Percentiles rank a stretch among this genome's conserved stretches.
Conservation (phyloP, 2,888 invertebrate genomes). For the Anoncus sp. region DNA sequence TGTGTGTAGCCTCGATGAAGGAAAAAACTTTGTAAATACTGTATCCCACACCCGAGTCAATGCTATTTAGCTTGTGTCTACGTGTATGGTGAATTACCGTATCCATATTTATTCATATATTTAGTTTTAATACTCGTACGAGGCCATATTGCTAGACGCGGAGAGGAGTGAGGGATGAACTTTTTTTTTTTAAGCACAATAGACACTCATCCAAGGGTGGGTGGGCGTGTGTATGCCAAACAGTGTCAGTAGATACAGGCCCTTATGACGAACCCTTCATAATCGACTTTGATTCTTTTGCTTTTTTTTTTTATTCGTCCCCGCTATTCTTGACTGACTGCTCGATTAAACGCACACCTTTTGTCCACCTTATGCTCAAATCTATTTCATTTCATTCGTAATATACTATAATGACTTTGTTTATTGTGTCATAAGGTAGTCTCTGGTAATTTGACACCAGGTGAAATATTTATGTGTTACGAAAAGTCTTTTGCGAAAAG, state of each 20-base stretch:
- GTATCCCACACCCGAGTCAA: neutral
- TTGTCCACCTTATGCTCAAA: slow-evolving; percentile 66
- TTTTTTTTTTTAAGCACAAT: slow-evolving; percentile 32
- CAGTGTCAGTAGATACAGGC: slow-evolving; percentile 58
- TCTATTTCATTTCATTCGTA: slow-evolving; percentile 43
- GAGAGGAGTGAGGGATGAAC: slow-evolving; percentile 17
- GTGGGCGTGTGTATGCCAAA: slow-evolving; percentile 61
- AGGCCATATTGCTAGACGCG: slow-evolving; percentile 19
- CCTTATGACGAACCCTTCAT: slow-evolving; percentile 70
- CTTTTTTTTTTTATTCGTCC: no score
- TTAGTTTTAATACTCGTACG: slow-evolving; percentile 19
- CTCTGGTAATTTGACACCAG: slow-evolving; percentile 66
- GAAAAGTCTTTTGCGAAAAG: neutral
- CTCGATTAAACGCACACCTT: slow-evolving; percentile 64
- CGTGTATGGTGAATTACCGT: neutral
- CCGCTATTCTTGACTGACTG: slow-evolving; percentile 66
- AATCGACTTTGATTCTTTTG: slow-evolving; percentile 71
- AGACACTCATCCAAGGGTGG: slow-evolving; percentile 58
- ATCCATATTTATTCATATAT: slow-evolving; percentile 14
- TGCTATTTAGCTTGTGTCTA: neutral
- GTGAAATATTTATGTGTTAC: slow-evolving; percentile 70
- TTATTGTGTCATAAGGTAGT: slow-evolving; percentile 76
- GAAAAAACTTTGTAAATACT: neutral
- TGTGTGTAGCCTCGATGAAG: no score
- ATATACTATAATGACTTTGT: slow-evolving; percentile 80